Evolutionary conservation across 2,113 vertebrate genomes (phyloP).

Genomic region (Pampusana beccarii): DNA sequence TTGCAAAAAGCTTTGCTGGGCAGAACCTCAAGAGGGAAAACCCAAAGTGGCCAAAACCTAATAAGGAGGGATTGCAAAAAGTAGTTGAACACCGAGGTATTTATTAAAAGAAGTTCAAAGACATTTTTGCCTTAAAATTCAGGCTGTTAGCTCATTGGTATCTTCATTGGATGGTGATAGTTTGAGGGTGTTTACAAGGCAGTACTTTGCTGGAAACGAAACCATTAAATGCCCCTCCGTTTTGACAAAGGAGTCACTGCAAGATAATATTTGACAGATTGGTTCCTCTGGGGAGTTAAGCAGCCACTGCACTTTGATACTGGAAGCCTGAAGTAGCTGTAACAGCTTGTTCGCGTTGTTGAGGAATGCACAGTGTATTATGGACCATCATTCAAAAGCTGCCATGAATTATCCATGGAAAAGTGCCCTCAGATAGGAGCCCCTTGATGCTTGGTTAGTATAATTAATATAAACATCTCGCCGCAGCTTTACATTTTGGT

Average conservation of each 20-base stretch:
- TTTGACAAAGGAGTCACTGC: neutral
- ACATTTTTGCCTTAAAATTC: neutral
- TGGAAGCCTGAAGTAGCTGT: neutral
- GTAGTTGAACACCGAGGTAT: neutral
- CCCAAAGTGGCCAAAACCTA: neutral
- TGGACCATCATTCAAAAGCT: constrained; percentile 16
- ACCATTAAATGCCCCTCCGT: neutral
- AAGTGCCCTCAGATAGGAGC: constrained; percentile 39
- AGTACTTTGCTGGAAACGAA: neutral
- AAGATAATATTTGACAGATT: neutral
- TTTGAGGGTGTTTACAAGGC: neutral
- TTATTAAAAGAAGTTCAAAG: neutral
- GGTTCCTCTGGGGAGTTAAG: neutral
- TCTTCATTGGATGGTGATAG: neutral
- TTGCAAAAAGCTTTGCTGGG: neutral
- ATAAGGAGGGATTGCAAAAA: neutral
- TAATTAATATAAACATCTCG: constrained; percentile 55
- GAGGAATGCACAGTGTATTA: neutral
- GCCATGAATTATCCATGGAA: constrained; percentile 49
- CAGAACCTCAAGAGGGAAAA: neutral
- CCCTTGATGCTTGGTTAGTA: constrained; percentile 49
- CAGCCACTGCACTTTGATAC: neutral
- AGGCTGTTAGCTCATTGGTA: neutral
- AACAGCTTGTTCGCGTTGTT: neutral
- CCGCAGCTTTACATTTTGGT: constrained; percentile 46